Percentiles rank a stretch among this genome's conserved stretches.
Conservation (phyloP, 2,113 vertebrate genomes). For the Pteropus alecto region DNA sequence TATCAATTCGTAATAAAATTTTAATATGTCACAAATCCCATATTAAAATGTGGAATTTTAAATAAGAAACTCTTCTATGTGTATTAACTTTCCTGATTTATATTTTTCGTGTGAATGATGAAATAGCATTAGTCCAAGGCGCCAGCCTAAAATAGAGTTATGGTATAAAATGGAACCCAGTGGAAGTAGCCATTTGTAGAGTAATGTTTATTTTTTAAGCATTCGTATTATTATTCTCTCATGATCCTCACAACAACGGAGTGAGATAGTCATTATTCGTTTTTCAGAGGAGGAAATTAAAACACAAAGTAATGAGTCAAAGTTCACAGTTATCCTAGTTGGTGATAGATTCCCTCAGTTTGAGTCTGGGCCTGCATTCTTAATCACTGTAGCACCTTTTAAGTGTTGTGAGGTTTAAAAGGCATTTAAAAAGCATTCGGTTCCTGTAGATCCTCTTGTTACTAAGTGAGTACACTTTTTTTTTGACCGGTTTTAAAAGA, state of each 20-base stretch:
- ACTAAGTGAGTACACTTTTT: background rate
- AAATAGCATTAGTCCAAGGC: background rate
- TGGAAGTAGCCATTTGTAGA: background rate
- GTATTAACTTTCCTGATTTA: background rate
- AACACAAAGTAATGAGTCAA: background rate
- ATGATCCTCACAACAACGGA: background rate
- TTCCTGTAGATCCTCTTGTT: background rate
- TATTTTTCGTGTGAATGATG: background rate
- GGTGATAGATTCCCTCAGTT: background rate
- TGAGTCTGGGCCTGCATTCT: background rate
- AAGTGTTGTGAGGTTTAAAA: background rate
- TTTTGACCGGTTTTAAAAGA: slow-evolving; percentile 1
- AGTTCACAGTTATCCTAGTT: background rate
- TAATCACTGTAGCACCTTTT: background rate
- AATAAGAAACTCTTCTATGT: background rate
- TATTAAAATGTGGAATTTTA: background rate
- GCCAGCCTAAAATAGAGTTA: background rate
- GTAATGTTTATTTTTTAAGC: background rate
- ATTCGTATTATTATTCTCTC: background rate
- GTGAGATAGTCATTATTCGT: background rate
- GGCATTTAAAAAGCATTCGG: background rate
- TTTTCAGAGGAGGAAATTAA: background rate
- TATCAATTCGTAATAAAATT: background rate
- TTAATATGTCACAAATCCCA: background rate
- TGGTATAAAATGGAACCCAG: background rate